These are phyloP conservation scores for Alca torda DNA, from an alignment of 2,797 vertebrate genomes.

Conservation along the genomic window DNA sequence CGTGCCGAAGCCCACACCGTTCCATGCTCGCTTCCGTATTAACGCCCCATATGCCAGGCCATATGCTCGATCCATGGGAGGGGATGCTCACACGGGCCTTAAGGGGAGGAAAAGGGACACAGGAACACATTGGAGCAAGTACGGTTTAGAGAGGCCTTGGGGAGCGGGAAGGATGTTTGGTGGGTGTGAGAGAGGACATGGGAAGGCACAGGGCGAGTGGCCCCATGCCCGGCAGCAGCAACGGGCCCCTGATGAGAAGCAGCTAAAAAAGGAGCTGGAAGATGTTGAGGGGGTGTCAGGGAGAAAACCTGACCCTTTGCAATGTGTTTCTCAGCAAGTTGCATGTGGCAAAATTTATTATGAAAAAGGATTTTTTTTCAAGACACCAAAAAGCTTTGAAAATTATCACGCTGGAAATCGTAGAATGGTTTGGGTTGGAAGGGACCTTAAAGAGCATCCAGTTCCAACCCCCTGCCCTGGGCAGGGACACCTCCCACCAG, in stretches of 20 bases:
- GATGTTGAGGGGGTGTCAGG: background rate
- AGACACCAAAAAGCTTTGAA: background rate
- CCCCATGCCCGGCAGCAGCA: background rate
- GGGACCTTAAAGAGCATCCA: background rate
- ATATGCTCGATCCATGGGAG: background rate
- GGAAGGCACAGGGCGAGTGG: fast-evolving
- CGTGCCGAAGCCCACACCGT: fast-evolving
- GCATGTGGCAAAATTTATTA: fast-evolving
- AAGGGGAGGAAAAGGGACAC: background rate
- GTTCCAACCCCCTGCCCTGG: background rate
- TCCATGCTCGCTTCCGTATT: background rate
- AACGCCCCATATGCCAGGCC: background rate
- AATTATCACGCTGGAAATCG: fast-evolving
- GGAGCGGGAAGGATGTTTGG: fast-evolving
- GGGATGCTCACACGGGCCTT: background rate
- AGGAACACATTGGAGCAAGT: background rate
- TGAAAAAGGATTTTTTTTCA: background rate
- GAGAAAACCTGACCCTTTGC: too few species aligned
- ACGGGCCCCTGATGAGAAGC: fast-evolving
- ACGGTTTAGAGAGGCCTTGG: fast-evolving
- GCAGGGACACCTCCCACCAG: too few species aligned
- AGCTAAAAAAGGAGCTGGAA: background rate
- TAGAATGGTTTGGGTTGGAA: background rate
- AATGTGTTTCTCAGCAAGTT: background rate
- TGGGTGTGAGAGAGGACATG: fast-evolving